These are phyloP conservation scores for Leptoteleia sp. DNA, from an alignment of 1,140 invertebrate genomes.

Conservation along the genomic window DNA sequence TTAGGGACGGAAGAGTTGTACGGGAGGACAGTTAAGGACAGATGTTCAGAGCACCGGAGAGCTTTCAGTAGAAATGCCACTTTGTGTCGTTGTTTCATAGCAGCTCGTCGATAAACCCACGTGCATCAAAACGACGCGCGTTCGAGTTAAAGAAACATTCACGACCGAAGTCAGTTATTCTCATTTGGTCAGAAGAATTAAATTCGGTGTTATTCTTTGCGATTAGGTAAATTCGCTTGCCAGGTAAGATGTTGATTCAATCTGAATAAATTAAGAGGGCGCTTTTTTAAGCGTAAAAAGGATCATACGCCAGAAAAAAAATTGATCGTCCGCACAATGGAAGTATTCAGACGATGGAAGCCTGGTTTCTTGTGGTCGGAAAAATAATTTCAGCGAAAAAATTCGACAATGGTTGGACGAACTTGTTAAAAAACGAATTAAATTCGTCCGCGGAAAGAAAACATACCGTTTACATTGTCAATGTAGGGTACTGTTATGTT, in stretches of 20 bases:
- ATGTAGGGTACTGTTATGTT: too few relatives aligned
- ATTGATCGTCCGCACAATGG: conserved; percentile 37
- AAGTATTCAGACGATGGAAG: conserved; percentile 18
- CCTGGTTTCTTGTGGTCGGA: background rate
- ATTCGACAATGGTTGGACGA: background rate
- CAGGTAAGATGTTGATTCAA: conserved; percentile 44
- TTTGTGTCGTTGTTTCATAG: conserved; percentile 57
- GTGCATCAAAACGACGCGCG: conserved; percentile 55
- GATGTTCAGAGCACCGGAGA: conserved; percentile 62
- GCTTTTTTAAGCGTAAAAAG: conserved; percentile 32
- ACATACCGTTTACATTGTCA: too few relatives aligned
- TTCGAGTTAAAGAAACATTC: conserved; percentile 53
- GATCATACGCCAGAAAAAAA: conserved; percentile 23
- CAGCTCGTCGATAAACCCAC: conserved; percentile 63
- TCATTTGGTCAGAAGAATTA: conserved; percentile 51
- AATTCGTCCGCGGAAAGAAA: too few relatives aligned
- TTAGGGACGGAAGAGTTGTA: conserved; percentile 63
- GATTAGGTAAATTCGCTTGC: conserved; percentile 41
- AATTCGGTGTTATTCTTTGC: conserved; percentile 52
- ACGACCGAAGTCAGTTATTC: conserved; percentile 45
- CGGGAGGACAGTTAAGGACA: conserved; percentile 60
- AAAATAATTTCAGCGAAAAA: background rate
- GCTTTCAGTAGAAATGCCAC: conserved; percentile 64
- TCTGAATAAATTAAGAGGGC: conserved; percentile 50
- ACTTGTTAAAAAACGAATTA: too few relatives aligned